phyloP scores from a whole-genome alignment of 2,888 invertebrate species.

The Parnassius mnemosyne region DNA sequence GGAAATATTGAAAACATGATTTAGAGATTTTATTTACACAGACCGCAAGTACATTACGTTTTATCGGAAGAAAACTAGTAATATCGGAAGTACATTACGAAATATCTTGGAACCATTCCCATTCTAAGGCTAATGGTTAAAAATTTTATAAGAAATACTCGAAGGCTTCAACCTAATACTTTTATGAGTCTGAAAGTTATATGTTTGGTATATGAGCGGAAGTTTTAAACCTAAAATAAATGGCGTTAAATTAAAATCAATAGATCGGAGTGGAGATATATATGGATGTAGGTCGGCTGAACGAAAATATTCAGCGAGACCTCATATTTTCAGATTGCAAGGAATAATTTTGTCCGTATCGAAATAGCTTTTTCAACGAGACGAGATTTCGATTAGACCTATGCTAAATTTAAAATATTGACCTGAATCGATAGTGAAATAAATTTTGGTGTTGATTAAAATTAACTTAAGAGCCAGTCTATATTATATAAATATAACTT shows the following conservation, averaged over 20 bases:
- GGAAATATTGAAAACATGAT: too few relatives aligned
- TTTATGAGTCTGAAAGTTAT: conserved; percentile 33
- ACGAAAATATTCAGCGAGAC: conserved; percentile 49
- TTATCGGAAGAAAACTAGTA: conserved; percentile 25
- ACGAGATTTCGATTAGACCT: not conserved
- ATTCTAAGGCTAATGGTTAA: conserved; percentile 28
- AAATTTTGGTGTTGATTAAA: too few relatives aligned
- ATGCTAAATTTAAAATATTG: not conserved
- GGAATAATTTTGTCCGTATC: conserved; percentile 16
- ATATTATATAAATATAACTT: too few relatives aligned
- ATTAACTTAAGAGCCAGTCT: too few relatives aligned
- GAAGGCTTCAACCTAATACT: conserved; percentile 20
- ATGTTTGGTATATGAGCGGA: conserved; percentile 14
- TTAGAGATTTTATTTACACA: too few relatives aligned
- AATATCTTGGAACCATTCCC: conserved; percentile 36
- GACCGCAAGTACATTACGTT: not conserved
- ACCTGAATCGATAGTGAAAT: not conserved
- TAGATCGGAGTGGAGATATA: conserved; percentile 37
- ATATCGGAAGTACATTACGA: conserved; percentile 28
- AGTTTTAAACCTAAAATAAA: conserved; percentile 32
- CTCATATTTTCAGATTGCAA: conserved; percentile 40
- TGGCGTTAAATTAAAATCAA: conserved; percentile 48
- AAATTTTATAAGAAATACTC: conserved; percentile 30
- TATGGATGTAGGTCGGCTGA: conserved; percentile 53
- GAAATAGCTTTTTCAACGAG: conserved; percentile 11